Evolutionary conservation across 2,797 vertebrate genomes (phyloP), one percentile per base, ranked within the genome.

Genomic region (Allobates femoralis): DNA sequence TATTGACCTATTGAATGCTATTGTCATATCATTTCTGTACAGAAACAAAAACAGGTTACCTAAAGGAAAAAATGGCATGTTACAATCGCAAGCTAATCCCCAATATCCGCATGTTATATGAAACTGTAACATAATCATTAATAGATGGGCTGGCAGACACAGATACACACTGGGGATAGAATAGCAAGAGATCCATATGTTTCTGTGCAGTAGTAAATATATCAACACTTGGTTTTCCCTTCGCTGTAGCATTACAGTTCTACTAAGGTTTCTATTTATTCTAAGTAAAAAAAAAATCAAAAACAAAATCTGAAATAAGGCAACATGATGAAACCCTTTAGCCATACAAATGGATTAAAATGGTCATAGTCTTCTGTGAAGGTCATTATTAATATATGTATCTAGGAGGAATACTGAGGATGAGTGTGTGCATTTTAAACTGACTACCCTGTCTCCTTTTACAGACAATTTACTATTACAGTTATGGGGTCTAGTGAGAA

Each of bases 71-170:
- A 53, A 77, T 46, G n/a, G 58, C 30, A 78, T 7, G 18, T 23
- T 8, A 23, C 5, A 12, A 56, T 14, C 32, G 18, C 18, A 77
- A 37, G 11, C 19, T 50, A 23, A 74, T 74, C n/a, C 37, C 41
- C n/a, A 74, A 74, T 50, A 74, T 74, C 34, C 46, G 21, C 71
- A 74, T 26, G 7, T 74, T 26, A n/a, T n/a, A n/a, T 50, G 71
- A 26, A 50, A 23, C 21, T 74, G 71, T 50, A 74, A 74, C 41
- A 16, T 50, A 14, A 74, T 74, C 41, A 74, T 74, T 74, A 74
- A 50, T 50, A 74, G 14, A 41, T 26, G 5, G 41, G 10, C 23
- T 74, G 71, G 71, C 71, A 74, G 41, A 74, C 69, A 74, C 23
- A n/a, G 46, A 46, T 26, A 26, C 71, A 73, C 21, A 26, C 3